Percentiles rank a stretch among this genome's conserved stretches.
These are phyloP conservation scores for Parnassius orleans DNA, from an alignment of 2,888 invertebrate genomes.

Conservation along the genomic window DNA sequence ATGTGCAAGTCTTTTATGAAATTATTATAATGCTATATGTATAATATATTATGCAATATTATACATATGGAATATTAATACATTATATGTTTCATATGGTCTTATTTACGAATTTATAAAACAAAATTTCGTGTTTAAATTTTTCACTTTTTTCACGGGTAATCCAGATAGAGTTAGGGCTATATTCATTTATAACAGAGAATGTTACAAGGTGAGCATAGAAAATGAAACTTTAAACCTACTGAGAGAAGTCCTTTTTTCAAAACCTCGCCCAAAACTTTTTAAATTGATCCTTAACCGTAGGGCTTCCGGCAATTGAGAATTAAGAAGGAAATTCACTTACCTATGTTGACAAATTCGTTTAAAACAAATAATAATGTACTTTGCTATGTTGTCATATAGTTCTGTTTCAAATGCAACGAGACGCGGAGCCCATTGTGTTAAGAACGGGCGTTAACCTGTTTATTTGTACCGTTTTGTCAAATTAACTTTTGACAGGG, in stretches of 20 bases:
- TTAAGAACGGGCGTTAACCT: conserved; percentile 20
- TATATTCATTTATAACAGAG: neutral
- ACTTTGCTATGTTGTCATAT: conserved; percentile 16
- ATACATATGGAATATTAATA: no score
- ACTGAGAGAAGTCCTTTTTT: neutral
- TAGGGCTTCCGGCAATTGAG: conserved; percentile 47
- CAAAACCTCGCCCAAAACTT: conserved; percentile 24
- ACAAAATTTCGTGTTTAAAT: conserved; percentile 18
- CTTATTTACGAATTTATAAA: conserved; percentile 3
- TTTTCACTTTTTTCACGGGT: conserved; percentile 16
- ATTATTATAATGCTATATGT: no score
- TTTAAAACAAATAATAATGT: conserved; percentile 1
- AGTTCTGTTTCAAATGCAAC: conserved; percentile 19
- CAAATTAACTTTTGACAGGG: conserved; percentile 26
- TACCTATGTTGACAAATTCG: conserved; percentile 21
- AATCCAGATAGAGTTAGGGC: conserved; percentile 21
- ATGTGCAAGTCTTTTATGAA: no score
- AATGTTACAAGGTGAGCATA: neutral
- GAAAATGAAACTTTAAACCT: conserved; percentile 20
- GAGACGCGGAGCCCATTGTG: conserved; percentile 14
- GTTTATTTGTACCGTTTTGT: conserved; percentile 26
- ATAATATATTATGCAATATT: no score
- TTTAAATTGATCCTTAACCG: conserved; percentile 38
- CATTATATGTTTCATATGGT: no score
- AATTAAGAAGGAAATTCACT: conserved; percentile 46